These are phyloP conservation scores for Coelopa pilipes DNA, from an alignment of 2,888 invertebrate species.

Conservation along the genomic window DNA sequence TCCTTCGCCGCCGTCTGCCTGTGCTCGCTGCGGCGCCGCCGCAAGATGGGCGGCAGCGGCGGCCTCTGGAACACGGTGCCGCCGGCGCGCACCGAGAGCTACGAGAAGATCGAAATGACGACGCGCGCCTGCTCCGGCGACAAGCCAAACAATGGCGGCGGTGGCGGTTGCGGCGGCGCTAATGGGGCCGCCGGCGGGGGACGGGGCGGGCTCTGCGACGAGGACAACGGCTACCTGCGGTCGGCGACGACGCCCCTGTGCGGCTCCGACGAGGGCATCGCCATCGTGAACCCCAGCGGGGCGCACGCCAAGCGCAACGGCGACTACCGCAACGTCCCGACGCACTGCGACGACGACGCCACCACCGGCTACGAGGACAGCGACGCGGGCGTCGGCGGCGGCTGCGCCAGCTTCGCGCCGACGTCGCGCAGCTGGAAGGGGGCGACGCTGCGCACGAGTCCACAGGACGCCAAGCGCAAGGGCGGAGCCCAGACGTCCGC, in stretches of 20 bases:
- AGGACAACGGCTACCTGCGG: slow-evolving; percentile 59
- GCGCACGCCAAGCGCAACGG: slow-evolving; percentile 70
- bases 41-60: slow-evolving; percentile 70
- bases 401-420: slow-evolving; percentile 38
- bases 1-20: slow-evolving; percentile 76
- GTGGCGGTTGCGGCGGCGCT: slow-evolving; percentile 36
- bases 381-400: slow-evolving; percentile 45
- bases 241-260: slow-evolving; percentile 56
- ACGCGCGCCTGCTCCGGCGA: slow-evolving; percentile 69
- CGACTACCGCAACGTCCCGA: slow-evolving; percentile 79
- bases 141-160: slow-evolving; percentile 35
- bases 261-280: slow-evolving; percentile 55
- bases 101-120: slow-evolving; percentile 81
- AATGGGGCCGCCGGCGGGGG: slow-evolving; percentile 40
- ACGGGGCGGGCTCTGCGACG: slow-evolving; percentile 46
- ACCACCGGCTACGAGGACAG: slow-evolving; percentile 71
- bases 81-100: slow-evolving; percentile 72
- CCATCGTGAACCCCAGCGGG: slow-evolving; percentile 65
- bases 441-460: slow-evolving; percentile 52
- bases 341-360: slow-evolving; percentile 71
- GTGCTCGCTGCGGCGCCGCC: slow-evolving; percentile 70
- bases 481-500: slow-evolving; percentile 44
- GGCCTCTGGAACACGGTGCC: slow-evolving; percentile 64
- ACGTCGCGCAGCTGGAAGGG: slow-evolving; percentile 60
- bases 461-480: slow-evolving; percentile 47